A percentile compares a stretch with the other conserved stretches of the same genome.
These are phyloP conservation scores for Potamarius usumacintae DNA, from an alignment of 2,113 vertebrate genomes.

Conservation along the genomic window DNA sequence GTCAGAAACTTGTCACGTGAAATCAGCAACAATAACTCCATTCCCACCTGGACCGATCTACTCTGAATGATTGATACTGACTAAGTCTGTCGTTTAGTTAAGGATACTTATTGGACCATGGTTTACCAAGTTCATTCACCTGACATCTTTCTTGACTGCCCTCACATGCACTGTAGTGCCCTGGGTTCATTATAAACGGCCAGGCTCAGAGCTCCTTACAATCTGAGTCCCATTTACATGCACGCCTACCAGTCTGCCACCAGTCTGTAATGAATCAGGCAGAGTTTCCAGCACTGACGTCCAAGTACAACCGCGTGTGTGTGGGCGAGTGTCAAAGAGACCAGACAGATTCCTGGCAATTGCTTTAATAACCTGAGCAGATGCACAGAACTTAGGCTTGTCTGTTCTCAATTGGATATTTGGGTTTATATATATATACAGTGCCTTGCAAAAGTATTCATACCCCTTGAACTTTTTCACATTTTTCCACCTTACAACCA, in stretches of 20 bases:
- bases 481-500: no score
- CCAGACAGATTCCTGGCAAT: conserved; percentile 42
- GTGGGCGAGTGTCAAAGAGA: conserved; percentile 54
- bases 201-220: neutral
- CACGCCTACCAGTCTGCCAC: conserved; percentile 50
- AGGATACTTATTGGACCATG: neutral
- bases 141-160: neutral
- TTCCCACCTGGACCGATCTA: no score
- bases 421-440: neutral
- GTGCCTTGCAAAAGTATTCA: no score
- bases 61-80: neutral
- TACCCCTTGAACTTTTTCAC: no score
- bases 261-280: conserved; percentile 49
- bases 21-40: neutral
- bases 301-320: conserved; percentile 45
- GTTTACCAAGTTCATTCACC: neutral
- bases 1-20: neutral
- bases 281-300: conserved; percentile 31
- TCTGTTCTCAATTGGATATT: conserved; percentile 20
- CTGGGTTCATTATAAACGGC: neutral
- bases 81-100: neutral
- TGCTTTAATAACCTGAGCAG: conserved; percentile 48
- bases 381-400: conserved; percentile 39
- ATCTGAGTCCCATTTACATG: conserved; percentile 29
- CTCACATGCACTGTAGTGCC: neutral